These are phyloP conservation scores for Clusia tigrina DNA, from an alignment of 2,888 invertebrate genomes.

Conservation along the genomic window DNA sequence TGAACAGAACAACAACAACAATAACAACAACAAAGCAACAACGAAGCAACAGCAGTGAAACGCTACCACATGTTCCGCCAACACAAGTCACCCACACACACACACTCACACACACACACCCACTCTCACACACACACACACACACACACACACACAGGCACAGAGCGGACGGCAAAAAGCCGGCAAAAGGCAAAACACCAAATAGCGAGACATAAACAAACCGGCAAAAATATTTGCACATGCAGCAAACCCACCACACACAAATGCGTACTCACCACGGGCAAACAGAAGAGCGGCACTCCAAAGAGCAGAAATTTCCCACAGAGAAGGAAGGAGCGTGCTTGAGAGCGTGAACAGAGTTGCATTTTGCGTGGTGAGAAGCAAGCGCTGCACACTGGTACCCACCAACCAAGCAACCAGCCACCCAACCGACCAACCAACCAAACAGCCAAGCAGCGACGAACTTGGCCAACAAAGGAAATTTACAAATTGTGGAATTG, in stretches of 20 bases:
- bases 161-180: conserved; percentile 29
- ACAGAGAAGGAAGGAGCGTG: neutral
- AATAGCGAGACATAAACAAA: conserved; percentile 61
- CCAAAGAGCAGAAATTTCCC: neutral
- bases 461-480: conserved; percentile 26
- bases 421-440: neutral
- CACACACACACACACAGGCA: neutral
- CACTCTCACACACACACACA: no score
- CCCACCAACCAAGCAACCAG: no score
- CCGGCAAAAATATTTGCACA: neutral
- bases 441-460: neutral
- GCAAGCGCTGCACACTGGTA: neutral
- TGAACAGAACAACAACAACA: conserved; percentile 37
- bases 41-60: conserved; percentile 7
- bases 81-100: no score
- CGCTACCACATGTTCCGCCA: conserved; percentile 18
- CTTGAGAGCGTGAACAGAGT: neutral
- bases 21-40: conserved; percentile 32
- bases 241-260: neutral
- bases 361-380: neutral
- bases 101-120: no score
- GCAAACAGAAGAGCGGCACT: no score
- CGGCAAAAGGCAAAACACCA: conserved; percentile 34
- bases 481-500: conserved; percentile 51
- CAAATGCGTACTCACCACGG: neutral